A percentile compares a stretch with the other conserved stretches of the same genome.
phyloP scores from a whole-genome alignment of 1,140 invertebrate genomes.

The Diuraphis noxia region DNA sequence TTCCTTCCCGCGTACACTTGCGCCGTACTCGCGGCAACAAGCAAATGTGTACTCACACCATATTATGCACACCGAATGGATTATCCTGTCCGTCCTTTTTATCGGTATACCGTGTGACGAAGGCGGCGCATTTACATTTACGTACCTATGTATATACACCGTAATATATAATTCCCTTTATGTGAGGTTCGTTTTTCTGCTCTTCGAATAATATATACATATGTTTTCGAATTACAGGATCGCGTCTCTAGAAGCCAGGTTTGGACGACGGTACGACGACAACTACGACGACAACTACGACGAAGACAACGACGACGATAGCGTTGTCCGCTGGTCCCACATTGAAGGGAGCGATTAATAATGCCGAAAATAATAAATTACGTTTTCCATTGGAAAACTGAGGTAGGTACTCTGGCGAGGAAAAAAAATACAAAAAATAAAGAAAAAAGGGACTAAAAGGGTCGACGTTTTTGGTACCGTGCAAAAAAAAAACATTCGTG shows the following conservation, averaged over 20 bases:
- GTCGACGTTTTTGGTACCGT: neutral
- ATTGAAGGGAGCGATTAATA: neutral
- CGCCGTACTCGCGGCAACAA: neutral
- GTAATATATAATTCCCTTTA: neutral
- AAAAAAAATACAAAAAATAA: slow-evolving; percentile 8
- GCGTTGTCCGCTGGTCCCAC: neutral
- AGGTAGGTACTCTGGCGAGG: neutral
- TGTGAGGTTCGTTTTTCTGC: neutral
- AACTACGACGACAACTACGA: neutral
- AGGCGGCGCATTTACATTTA: neutral
- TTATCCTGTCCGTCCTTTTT: neutral
- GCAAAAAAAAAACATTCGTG: neutral
- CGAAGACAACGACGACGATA: neutral
- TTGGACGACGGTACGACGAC: neutral
- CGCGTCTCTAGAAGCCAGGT: neutral
- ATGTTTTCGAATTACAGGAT: neutral
- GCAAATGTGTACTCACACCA: neutral
- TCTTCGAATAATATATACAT: neutral
- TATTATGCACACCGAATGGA: neutral
- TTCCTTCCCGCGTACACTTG: neutral
- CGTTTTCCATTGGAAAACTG: neutral
- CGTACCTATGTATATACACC: neutral
- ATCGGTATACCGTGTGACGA: neutral
- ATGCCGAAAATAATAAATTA: slow-evolving; percentile 31
- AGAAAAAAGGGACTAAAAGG: neutral